A percentile compares a stretch with the other conserved stretches of the same genome.
These are phyloP conservation scores for Ceramica pisi DNA, from an alignment of 2,888 invertebrate genomes.

Conservation along the genomic window DNA sequence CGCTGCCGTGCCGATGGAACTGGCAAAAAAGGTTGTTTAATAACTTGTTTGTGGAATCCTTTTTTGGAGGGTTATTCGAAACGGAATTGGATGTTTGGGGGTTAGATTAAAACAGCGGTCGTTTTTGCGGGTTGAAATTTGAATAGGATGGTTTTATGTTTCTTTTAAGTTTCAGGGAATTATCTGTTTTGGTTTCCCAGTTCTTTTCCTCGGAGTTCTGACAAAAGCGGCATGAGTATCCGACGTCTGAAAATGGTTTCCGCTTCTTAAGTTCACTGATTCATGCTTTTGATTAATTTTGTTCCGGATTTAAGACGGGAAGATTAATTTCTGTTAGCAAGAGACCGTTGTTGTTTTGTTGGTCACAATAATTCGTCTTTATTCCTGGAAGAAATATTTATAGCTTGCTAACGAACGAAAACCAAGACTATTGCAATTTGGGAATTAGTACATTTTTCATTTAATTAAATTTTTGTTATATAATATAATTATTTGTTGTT, in stretches of 20 bases:
- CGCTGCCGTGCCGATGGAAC: slow-evolving; percentile 31
- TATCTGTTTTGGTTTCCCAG: slow-evolving; percentile 18
- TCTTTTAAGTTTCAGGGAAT: slow-evolving; percentile 29
- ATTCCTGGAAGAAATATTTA: slow-evolving; percentile 3
- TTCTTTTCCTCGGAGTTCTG: background rate
- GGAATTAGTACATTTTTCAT: background rate
- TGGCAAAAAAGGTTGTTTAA: slow-evolving; percentile 62
- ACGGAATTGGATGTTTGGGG: slow-evolving; percentile 50
- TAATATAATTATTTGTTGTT: no score
- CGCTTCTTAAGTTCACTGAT: background rate
- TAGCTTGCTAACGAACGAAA: background rate
- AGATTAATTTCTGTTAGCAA: background rate
- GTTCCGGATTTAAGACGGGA: background rate
- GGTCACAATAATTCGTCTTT: background rate
- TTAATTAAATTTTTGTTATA: no score
- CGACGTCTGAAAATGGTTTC: background rate
- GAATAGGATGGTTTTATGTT: slow-evolving; percentile 33
- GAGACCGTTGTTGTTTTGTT: background rate
- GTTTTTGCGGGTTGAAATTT: slow-evolving; percentile 31
- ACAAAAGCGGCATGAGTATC: slow-evolving; percentile 12
- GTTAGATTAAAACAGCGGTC: slow-evolving; percentile 51
- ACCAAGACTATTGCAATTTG: background rate
- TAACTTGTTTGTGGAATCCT: slow-evolving; percentile 58
- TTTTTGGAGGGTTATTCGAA: slow-evolving; percentile 55
- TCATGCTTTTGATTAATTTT: slow-evolving; percentile 14